phyloP scores from a whole-genome alignment of 2,888 invertebrate genomes.

The Pandemis corylana region DNA sequence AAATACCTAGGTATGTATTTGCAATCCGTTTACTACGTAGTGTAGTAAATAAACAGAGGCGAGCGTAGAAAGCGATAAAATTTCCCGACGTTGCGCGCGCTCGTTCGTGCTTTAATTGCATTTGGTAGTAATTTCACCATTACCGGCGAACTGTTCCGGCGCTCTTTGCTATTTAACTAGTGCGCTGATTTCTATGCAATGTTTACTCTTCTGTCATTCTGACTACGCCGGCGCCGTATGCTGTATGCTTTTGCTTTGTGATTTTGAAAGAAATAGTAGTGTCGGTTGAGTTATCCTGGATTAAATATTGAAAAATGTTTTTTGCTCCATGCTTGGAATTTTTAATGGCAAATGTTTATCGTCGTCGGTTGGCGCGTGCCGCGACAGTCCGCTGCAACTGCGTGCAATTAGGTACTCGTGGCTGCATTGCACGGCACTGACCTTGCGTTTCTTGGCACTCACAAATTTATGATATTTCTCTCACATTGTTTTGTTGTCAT shows the following conservation, averaged over 20 bases:
- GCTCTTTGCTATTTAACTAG: constrained; percentile 45
- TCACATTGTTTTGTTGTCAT: constrained; percentile 25
- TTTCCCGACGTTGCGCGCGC: constrained; percentile 58
- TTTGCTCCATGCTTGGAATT: no score
- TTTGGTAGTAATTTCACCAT: constrained; percentile 63
- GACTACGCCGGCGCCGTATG: no score
- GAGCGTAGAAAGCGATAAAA: constrained; percentile 70
- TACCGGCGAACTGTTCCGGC: constrained; percentile 58
- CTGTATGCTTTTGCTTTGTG: background rate
- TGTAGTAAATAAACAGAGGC: constrained; percentile 58
- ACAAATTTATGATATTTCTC: constrained; percentile 21
- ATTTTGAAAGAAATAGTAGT: background rate
- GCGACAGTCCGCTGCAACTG: constrained; percentile 45
- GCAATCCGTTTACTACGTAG: constrained; percentile 30
- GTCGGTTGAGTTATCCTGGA: background rate
- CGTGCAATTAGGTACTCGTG: constrained; percentile 52
- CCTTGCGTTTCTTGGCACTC: constrained; percentile 51
- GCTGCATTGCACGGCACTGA: constrained; percentile 53
- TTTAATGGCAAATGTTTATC: no score
- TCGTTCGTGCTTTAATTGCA: constrained; percentile 62
- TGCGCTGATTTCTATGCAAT: constrained; percentile 43
- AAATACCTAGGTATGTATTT: constrained; percentile 38
- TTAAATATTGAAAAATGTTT: background rate
- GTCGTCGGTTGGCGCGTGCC: constrained; percentile 51
- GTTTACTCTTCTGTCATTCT: constrained; percentile 39